Percentiles rank a stretch among this genome's conserved stretches.
These are phyloP conservation scores for Eulemur macaco DNA, from an alignment of 2,113 vertebrate species.

Conservation along the genomic window DNA sequence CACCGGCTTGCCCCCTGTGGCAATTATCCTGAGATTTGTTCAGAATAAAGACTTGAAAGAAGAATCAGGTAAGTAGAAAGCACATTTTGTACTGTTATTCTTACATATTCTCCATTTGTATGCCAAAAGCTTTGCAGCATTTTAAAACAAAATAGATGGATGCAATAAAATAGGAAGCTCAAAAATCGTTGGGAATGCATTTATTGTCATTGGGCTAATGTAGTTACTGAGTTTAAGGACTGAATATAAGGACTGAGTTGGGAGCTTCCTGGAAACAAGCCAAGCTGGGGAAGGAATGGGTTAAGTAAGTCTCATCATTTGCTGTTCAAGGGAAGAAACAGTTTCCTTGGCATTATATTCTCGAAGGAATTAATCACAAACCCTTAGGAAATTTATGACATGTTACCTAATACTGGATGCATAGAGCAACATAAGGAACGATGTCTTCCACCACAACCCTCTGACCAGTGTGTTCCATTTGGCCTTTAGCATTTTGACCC, in stretches of 20 bases:
- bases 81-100: neutral
- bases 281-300: neutral
- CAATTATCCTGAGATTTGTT: neutral
- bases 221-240: neutral
- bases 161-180: neutral
- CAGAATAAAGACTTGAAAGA: neutral
- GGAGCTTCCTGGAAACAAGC: neutral
- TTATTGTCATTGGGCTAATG: neutral
- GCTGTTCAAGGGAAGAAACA: neutral
- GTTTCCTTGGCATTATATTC: neutral
- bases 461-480: neutral
- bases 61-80: neutral
- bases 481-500: neutral
- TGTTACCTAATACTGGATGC: no score
- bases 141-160: neutral
- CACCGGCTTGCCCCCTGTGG: fast-evolving
- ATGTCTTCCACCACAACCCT: neutral
- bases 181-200: neutral
- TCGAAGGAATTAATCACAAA: neutral
- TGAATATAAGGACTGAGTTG: neutral
- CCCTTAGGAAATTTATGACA: neutral
- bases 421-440: neutral
- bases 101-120: neutral
- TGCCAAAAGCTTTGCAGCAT: neutral
- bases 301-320: neutral